Base-by-base conservation (phyloP, 2,113 vertebrate species). In the Piaya cayana region DNA sequence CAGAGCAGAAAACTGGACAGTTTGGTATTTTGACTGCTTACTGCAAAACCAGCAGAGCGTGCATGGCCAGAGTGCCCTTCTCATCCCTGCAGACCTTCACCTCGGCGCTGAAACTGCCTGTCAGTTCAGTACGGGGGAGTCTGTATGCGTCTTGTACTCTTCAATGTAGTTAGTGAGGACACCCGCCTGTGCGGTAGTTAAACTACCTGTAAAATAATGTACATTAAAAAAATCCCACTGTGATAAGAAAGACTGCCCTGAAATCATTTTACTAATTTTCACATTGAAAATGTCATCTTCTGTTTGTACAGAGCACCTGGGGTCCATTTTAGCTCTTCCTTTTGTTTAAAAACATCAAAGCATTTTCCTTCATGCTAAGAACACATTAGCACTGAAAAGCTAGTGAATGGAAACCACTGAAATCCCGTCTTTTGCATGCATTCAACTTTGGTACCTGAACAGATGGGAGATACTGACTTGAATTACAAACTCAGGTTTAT, bases 401-500 rank as follows among this genome's bases (percentile, higher is more conserved):
- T 17, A 42, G 42, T 1, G 8, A 68, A 75, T 7, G 4, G 64
- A 67, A 65, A 79, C 49, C 83, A 70, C 29, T 16, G 43, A 50
- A 82, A 80, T 72, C 92, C 84, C 12, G 0, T 85, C 58, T 80
- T 85, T 39, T 45, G 8, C 8, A 27, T 43, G 53, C 36, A 11
- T 92, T 45, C 10, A 59, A 50, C 42, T 81, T 62, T 45, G 26
- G 3, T 50, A 55, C 76, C n/a, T 11, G 12, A 91, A 23, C 82
- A 86, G 43, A 55, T 95, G 86, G 32, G 93, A 95, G 27, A 52
- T 36, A 89, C 90, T 79, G 69, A 89, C 96, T 86, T 86, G 93
- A 94, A 97, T 76, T 94, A 74, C 76, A 96, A 96, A 90, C 95
- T 97, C 96, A 96, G 96, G 96, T 96, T 96, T 92, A 82, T 88